Evolutionary conservation across 2,888 invertebrate species (phyloP).

Genomic region (Scaptomyza caliginosa): DNA sequence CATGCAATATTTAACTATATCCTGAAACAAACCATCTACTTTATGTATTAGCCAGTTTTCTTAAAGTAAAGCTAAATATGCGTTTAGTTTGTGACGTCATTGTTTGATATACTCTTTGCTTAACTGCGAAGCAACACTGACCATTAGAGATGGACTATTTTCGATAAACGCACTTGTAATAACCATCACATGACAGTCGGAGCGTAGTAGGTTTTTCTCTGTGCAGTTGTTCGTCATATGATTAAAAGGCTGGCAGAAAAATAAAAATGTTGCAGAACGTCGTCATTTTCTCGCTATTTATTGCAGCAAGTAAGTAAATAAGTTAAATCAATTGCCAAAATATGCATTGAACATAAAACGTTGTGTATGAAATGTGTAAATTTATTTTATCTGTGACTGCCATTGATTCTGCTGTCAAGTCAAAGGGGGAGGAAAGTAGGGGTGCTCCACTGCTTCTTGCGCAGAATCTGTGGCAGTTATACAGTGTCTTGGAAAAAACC

Average conservation of each 20-base stretch:
- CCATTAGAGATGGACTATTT: slow-evolving; percentile 17
- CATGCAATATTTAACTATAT: background rate
- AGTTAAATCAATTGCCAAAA: background rate
- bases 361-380: slow-evolving; percentile 8
- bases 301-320: slow-evolving; percentile 82
- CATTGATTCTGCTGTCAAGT: slow-evolving; percentile 40
- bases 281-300: slow-evolving; percentile 78
- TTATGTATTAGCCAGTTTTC: background rate
- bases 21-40: background rate
- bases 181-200: slow-evolving; percentile 74
- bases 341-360: background rate
- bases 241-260: slow-evolving; percentile 75
- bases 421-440: slow-evolving; percentile 10
- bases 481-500: background rate
- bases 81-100: slow-evolving; percentile 21
- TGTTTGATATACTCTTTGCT: background rate
- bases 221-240: slow-evolving; percentile 82
- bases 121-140: background rate
- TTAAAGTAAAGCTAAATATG: background rate
- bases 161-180: slow-evolving; percentile 42
- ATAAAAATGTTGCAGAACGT: slow-evolving; percentile 81
- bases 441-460: slow-evolving; percentile 30
- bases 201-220: slow-evolving; percentile 65
- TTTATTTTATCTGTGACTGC: slow-evolving; percentile 11
- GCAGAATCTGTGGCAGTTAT: slow-evolving; percentile 44